These are phyloP conservation scores for Dinoponera quadriceps DNA, from an alignment of 1,140 invertebrate species.

Conservation along the genomic window DNA sequence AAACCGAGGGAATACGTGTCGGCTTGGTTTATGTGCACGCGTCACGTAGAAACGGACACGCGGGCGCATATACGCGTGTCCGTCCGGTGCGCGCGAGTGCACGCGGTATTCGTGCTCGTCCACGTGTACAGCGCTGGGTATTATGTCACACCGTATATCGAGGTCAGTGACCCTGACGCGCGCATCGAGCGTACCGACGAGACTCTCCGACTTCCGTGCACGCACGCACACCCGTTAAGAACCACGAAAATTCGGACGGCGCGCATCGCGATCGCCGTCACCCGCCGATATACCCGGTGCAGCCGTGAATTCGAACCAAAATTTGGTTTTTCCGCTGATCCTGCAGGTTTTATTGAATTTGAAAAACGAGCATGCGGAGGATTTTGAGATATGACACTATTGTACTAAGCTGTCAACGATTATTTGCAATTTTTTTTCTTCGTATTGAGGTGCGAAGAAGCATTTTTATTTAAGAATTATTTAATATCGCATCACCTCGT, in stretches of 20 bases:
- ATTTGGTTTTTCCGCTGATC: too few species aligned
- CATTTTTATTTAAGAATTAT: too few species aligned
- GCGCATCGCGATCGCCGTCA: not conserved
- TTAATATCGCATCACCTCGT: too few species aligned
- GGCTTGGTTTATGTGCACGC: conserved; percentile 31
- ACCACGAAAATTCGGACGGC: conserved; percentile 56
- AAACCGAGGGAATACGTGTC: not conserved
- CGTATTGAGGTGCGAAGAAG: too few species aligned
- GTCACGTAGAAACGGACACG: conserved; percentile 20
- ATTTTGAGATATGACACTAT: too few species aligned
- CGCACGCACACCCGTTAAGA: conserved; percentile 10
- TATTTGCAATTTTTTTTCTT: too few species aligned
- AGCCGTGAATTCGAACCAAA: too few species aligned
- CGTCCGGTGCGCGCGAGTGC: too few species aligned
- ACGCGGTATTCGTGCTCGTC: conserved; percentile 16
- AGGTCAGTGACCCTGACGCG: conserved; percentile 82
- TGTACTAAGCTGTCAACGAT: too few species aligned
- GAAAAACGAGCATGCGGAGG: too few species aligned
- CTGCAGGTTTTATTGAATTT: too few species aligned
- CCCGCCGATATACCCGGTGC: not conserved
- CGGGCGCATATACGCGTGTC: not conserved
- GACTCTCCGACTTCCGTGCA: conserved; percentile 68
- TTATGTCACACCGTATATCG: conserved; percentile 70
- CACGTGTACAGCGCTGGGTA: conserved; percentile 41
- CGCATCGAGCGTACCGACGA: conserved; percentile 79